Evolutionary conservation across 2,113 vertebrate species (phyloP).

Genomic region (Malurus cyaneus): DNA sequence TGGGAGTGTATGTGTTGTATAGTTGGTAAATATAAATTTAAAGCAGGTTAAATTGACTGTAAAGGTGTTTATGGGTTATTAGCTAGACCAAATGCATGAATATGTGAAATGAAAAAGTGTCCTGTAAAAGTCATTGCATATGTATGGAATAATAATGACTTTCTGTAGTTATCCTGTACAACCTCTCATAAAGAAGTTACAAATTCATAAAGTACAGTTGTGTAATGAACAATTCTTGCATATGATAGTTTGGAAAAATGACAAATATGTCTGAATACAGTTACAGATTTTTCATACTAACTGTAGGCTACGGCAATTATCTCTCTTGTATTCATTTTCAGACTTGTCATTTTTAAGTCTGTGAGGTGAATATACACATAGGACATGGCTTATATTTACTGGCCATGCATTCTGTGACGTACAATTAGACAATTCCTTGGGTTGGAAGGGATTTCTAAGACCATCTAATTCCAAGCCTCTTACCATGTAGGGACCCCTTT

Average conservation of each 20-base stretch:
- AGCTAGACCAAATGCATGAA: neutral
- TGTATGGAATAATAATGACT: conserved; percentile 8
- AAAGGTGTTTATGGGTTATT: neutral
- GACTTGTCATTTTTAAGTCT: neutral
- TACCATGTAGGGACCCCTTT: neutral
- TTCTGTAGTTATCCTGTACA: neutral
- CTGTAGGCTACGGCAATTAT: neutral
- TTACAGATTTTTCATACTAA: neutral
- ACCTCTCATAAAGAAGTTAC: neutral
- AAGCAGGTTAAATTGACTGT: neutral
- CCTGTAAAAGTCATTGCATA: neutral
- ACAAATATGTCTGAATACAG: neutral
- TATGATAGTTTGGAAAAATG: neutral
- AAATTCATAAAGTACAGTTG: neutral
- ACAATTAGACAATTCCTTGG: neutral
- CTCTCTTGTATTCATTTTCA: neutral
- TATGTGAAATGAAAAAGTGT: neutral
- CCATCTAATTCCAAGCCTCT: neutral
- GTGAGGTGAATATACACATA: neutral
- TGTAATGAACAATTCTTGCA: neutral
- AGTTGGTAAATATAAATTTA: neutral
- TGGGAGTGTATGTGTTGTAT: neutral
- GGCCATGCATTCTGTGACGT: neutral
- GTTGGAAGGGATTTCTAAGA: neutral
- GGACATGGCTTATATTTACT: neutral